Base-by-base conservation (phyloP, 2,888 invertebrate species). In the Pterostichus madidus region DNA sequence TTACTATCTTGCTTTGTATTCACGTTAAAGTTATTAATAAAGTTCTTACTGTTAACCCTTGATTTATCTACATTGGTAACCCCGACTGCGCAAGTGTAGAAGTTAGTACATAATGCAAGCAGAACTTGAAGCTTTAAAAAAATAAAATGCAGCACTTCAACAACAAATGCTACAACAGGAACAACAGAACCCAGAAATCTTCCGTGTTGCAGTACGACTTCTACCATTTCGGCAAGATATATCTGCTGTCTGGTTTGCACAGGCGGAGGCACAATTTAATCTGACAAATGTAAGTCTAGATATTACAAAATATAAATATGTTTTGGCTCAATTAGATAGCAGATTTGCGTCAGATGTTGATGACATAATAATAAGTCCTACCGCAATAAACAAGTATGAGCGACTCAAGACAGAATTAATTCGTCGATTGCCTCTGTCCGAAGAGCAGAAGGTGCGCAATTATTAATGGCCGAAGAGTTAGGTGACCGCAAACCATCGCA, bases 401-500 rank as follows among this genome's bases (percentile, higher is more conserved):
- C 71, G 5, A 5, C 15, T 87, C 0, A 86, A 86, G 56, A 13
- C 46, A 0, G 84, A 85, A 39, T 73, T 87, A 0, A 85, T 86
- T 3, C 39, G 76, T 0, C 83, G 86, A 2, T 80, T 85, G 5
- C 82, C 85, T 6, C 3, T 83, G 0, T 85, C 86, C 0, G 84
- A 84, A 56, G 84, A 84, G 6, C 73, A 84, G 32, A 83, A 84
- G 11, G 84, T 85, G 2, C 83, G 82, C 84, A 61, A 32, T 10
- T 85, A 2, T 81, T 86, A 0, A 85, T 85, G 49, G 52, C 32
- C 3, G 85, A 84, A 24, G 56, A 81, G 11, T n/a, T 61, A 4
- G 71, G 84, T 0, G 85, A 86, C 31, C 52, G 85, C n/a, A 83
- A 73, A 11, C 85, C 86, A 8, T 85, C 86, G 0, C 85, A 86